Percentiles rank a stretch among this genome's conserved stretches.
phyloP scores from a whole-genome alignment of 2,888 invertebrate species.

The Drosophila acutilabella region DNA sequence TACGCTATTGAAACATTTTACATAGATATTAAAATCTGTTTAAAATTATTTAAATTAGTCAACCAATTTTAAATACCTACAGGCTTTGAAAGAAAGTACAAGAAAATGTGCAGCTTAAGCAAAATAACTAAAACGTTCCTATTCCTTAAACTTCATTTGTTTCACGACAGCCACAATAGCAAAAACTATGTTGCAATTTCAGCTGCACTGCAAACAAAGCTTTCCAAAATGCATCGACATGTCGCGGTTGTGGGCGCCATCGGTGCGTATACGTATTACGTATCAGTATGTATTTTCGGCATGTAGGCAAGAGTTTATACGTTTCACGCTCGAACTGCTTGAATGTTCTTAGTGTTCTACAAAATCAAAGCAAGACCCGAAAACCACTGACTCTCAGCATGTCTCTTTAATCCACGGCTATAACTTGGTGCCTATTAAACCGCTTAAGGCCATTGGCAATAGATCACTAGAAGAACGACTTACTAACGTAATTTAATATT shows the following conservation, averaged over 20 bases:
- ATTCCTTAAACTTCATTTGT: no score
- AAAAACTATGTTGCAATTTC: slow-evolving; percentile 13
- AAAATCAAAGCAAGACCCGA: background rate
- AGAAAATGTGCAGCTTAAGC: slow-evolving; percentile 1
- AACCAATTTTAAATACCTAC: no score
- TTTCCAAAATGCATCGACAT: slow-evolving; percentile 30
- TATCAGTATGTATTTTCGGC: slow-evolving; percentile 37
- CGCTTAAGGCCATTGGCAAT: background rate
- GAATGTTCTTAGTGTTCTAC: slow-evolving; percentile 24
- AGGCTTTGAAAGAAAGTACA: background rate
- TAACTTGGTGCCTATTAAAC: slow-evolving; percentile 1
- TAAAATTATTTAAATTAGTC: no score
- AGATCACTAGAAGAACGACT: background rate
- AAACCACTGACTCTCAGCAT: background rate
- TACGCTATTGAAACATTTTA: background rate
- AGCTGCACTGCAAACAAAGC: slow-evolving; percentile 8
- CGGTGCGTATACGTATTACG: slow-evolving; percentile 60
- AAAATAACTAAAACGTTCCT: background rate
- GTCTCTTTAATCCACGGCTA: background rate
- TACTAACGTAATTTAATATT: background rate
- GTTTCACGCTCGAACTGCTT: slow-evolving; percentile 3
- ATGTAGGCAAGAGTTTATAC: slow-evolving; percentile 14
- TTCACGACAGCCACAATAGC: slow-evolving; percentile 8
- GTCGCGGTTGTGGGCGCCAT: slow-evolving; percentile 45
- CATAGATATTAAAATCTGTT: background rate